phyloP scores from a whole-genome alignment of 2,888 invertebrate genomes.

The Girardia tigrina region DNA sequence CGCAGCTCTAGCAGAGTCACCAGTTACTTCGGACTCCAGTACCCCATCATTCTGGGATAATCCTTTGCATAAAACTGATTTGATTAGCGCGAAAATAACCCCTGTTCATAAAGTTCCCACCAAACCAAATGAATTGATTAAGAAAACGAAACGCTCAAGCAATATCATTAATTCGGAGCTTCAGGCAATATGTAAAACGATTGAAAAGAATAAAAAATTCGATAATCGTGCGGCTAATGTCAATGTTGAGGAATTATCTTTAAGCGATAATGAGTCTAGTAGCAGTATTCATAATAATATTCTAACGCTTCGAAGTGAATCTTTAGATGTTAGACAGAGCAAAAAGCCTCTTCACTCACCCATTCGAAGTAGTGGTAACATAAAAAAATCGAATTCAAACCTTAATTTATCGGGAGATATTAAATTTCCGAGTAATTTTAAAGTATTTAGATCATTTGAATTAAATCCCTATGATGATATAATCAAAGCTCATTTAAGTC shows the following conservation, averaged over 20 bases:
- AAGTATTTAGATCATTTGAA: not conserved
- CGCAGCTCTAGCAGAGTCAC: not conserved
- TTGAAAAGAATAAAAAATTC: not conserved
- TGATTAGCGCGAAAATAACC: not conserved
- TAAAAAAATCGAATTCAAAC: not conserved
- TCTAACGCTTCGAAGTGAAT: not conserved
- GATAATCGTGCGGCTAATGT: not conserved
- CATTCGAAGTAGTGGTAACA: not conserved
- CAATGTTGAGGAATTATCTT: not conserved
- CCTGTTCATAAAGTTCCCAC: not conserved
- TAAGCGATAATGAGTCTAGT: not conserved
- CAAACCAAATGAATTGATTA: not conserved
- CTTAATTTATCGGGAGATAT: not conserved
- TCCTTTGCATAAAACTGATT: not conserved
- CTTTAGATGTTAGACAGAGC: not conserved
- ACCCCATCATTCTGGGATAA: not conserved
- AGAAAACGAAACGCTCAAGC: not conserved
- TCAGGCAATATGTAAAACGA: not conserved
- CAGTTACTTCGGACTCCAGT: not conserved
- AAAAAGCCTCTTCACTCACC: not conserved
- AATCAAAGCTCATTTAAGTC: conserved; percentile 8
- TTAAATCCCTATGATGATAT: not conserved
- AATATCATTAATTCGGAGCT: not conserved
- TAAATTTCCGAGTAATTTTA: not conserved
- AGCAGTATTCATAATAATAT: not conserved